Evolutionary conservation across 2,888 invertebrate genomes (phyloP).

Genomic region (Apotomis capreana): DNA sequence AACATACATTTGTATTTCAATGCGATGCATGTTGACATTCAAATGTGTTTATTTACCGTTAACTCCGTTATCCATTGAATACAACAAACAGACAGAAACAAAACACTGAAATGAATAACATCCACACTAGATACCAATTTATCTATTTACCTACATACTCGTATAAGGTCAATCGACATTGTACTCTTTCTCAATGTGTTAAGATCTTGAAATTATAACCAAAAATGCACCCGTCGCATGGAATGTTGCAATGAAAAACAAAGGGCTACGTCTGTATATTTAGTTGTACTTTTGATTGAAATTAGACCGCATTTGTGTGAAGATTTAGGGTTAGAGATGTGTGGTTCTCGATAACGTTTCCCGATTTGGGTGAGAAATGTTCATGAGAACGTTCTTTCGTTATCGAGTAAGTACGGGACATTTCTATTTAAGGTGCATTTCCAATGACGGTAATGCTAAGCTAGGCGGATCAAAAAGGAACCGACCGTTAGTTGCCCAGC

Average conservation of each 20-base stretch:
- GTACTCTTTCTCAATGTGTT: background rate
- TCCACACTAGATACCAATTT: background rate
- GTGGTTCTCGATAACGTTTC: no score
- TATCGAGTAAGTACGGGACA: no score
- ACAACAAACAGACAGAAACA: conserved; percentile 14
- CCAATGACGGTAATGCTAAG: no score
- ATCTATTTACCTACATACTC: background rate
- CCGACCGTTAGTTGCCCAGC: no score
- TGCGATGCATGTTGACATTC: background rate
- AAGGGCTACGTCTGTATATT: background rate
- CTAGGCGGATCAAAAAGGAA: no score
- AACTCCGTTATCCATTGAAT: conserved; percentile 9
- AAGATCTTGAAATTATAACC: background rate
- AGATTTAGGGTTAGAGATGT: no score
- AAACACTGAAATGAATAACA: conserved; percentile 18
- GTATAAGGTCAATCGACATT: background rate
- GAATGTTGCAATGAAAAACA: background rate
- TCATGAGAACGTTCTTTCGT: no score
- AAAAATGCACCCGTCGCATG: background rate
- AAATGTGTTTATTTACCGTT: conserved; percentile 4
- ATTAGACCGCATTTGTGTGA: background rate
- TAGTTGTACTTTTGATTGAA: background rate
- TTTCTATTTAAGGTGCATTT: no score
- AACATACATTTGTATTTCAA: background rate
- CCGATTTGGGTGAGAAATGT: no score